Evolutionary conservation across 2,113 vertebrate species (phyloP), one percentile per base, ranked within the genome.

Genomic region (Edolisoma coerulescens): DNA sequence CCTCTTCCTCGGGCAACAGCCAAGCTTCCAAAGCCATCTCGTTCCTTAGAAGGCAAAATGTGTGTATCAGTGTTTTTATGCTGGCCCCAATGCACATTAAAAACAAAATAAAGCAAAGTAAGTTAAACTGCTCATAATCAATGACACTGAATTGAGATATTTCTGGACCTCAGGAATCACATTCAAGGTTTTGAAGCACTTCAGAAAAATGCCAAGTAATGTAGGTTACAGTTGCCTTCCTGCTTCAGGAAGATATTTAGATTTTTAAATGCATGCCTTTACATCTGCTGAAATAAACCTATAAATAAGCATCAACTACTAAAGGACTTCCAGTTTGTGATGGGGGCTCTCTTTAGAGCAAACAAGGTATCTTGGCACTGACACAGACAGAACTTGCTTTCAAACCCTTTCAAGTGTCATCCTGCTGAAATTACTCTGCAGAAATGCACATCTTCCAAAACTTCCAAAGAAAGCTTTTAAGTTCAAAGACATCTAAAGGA

Each of bases 11-110:
- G 85, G 94, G 98, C 85, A 0, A 98, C 98, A 4, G 99, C 95
- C 5, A 99, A 95, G 27, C 98, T 98, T 6, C 99, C 99, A 47
- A 99, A 99, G 53, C 99, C 99, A 78, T 99, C 99, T 41, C 99
- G 98, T 95, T 99, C 99, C 99, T 99, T 90, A 61, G 74, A 95
- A 85, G 49, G 71, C 70, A 95, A 94, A 87, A 41, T 23, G 69
- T 7, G 13, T 16, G 16, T n/a, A 45, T 92, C 69, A 95, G 75
- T 68, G 50, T 5, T 41, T 1, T 84, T 41, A 44, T 85, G 28
- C 35, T 90, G 75, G 81, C 26, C 17, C 35, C 57, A 65, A 47
- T 9, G 30, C 52, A 54, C 42, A n/a, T 82, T 67, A 78, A 59
- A 53, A 82, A 24, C 54, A 61, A 91, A 86, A 77, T 68, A 89